phyloP scores from a whole-genome alignment of 1,140 invertebrate genomes.

The Mylabris phalerata region DNA sequence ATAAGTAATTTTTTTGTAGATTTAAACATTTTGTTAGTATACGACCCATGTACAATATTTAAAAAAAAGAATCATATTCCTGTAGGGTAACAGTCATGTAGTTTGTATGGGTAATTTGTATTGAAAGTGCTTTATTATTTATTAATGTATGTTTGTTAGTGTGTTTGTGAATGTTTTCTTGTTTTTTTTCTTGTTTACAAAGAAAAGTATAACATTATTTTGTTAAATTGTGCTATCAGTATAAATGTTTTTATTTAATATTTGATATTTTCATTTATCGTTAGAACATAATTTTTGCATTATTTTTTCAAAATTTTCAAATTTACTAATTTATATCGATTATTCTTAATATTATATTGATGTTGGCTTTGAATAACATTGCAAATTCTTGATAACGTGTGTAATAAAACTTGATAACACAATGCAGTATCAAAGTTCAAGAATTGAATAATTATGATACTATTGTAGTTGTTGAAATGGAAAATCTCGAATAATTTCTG shows the following conservation, averaged over 20 bases:
- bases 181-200: slow-evolving; percentile 10
- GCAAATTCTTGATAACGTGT: no score
- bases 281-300: no score
- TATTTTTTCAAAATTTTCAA: no score
- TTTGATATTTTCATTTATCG: background rate
- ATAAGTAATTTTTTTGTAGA: slow-evolving; percentile 12
- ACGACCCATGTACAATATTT: slow-evolving; percentile 6
- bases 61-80: no score
- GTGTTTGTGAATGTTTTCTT: slow-evolving; percentile 1
- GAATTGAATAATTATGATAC: no score
- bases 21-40: slow-evolving; percentile 13
- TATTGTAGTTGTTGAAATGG: no score
- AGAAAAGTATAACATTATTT: slow-evolving; percentile 11
- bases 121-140: slow-evolving; percentile 11
- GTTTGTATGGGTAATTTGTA: slow-evolving; percentile 9
- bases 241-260: slow-evolving; percentile 8
- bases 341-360: no score
- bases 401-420: no score
- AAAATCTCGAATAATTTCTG: no score
- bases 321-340: no score
- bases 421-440: no score
- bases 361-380: no score
- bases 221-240: slow-evolving; percentile 10
- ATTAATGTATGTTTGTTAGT: slow-evolving; percentile 10
- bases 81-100: background rate